Percentiles rank a stretch among this genome's conserved stretches.
These are phyloP conservation scores for Trichonephila inaurata DNA, from an alignment of 1,140 invertebrate species.

Conservation along the genomic window DNA sequence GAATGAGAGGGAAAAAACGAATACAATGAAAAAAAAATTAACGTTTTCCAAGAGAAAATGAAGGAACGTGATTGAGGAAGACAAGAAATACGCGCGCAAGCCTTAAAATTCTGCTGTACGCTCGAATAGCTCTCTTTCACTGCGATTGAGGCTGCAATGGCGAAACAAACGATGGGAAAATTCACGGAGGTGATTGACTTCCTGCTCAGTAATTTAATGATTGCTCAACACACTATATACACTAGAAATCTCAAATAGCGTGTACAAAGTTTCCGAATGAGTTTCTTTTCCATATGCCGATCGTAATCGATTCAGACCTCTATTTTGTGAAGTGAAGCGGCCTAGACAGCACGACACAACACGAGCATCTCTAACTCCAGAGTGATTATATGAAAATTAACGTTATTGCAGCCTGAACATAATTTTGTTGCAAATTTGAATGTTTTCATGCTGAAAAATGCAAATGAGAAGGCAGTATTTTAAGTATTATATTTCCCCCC, in stretches of 20 bases:
- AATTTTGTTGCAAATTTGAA: too few relatives aligned
- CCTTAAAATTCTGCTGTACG: constrained; percentile 15
- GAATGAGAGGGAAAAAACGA: background rate
- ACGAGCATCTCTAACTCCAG: background rate
- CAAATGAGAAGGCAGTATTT: too few relatives aligned
- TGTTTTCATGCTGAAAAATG: too few relatives aligned
- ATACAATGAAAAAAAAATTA: too few relatives aligned
- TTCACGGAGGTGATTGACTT: constrained; percentile 65
- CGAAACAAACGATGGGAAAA: constrained; percentile 68
- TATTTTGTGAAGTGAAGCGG: background rate
- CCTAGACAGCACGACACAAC: background rate
- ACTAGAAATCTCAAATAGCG: background rate
- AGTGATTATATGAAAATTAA: too few relatives aligned
- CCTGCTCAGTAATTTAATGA: background rate
- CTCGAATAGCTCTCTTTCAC: constrained; percentile 60
- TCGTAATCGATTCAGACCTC: background rate
- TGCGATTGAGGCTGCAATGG: background rate
- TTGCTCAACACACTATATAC: background rate
- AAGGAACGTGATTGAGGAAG: too few relatives aligned
- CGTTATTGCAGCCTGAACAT: too few relatives aligned
- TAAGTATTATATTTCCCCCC: too few relatives aligned
- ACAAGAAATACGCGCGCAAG: background rate
- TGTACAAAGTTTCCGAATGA: background rate
- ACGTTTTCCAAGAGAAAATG: too few relatives aligned
- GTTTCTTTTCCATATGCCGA: background rate